Evolutionary conservation across 2,113 vertebrate genomes (phyloP).

Genomic region (Chaetura pelagica): DNA sequence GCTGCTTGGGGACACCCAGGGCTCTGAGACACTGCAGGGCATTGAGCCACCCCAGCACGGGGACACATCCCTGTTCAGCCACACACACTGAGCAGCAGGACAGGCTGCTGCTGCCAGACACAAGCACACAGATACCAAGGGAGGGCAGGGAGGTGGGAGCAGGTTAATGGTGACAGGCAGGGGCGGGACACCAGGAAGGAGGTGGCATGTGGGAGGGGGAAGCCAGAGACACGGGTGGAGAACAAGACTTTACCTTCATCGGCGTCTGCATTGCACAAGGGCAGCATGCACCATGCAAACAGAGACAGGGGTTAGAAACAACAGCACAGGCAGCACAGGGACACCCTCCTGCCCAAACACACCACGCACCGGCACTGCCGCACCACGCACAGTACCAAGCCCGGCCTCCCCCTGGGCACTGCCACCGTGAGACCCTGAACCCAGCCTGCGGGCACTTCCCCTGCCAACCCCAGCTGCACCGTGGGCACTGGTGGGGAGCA

Average conservation of each 20-base stretch:
- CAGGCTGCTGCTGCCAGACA: fast-evolving
- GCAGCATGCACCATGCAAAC: conserved; percentile 97
- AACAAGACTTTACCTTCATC: conserved; percentile 90
- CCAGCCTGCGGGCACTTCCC: fast-evolving
- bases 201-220: not conserved
- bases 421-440: not conserved
- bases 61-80: not conserved
- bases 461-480: fast-evolving
- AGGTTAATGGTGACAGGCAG: conserved; percentile 26
- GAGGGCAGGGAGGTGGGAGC: not conserved
- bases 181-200: fast-evolving
- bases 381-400: not conserved
- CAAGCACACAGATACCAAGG: not conserved
- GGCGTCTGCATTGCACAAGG: conserved; percentile 90
- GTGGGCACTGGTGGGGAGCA: not conserved
- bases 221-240: not conserved
- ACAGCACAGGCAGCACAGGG: not conserved
- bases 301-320: conserved; percentile 87
- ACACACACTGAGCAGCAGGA: not conserved
- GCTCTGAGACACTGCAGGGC: fast-evolving
- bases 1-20: not conserved
- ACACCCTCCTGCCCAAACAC: not conserved
- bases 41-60: not conserved
- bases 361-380: not conserved
- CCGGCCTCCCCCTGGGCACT: not conserved